Conservation (phyloP, 2,113 vertebrate species). For the Myrmecobius fasciatus region DNA sequence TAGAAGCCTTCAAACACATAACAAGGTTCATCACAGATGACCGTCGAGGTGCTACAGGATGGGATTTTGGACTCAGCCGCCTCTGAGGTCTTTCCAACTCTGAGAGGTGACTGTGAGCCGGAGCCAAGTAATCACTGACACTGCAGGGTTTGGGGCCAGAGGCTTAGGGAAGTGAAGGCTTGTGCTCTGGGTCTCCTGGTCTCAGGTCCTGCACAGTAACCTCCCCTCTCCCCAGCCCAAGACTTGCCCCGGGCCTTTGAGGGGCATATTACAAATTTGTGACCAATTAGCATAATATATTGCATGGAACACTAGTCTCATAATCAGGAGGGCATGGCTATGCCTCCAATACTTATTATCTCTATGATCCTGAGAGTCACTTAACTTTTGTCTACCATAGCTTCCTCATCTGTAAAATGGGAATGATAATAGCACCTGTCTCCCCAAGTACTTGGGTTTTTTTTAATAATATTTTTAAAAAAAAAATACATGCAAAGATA, state of each 20-base stretch:
- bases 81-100: background rate
- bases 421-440: background rate
- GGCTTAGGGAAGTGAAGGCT: background rate
- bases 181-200: background rate
- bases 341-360: background rate
- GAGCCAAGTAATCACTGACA: background rate
- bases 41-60: background rate
- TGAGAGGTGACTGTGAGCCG: background rate
- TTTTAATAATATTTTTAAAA: too few relatives aligned
- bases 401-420: background rate
- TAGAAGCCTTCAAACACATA: background rate
- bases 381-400: background rate
- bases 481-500: too few relatives aligned
- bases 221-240: background rate
- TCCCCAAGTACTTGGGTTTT: background rate
- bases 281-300: background rate
- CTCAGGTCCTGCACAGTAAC: background rate
- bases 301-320: background rate
- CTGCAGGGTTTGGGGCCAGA: background rate
- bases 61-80: background rate
- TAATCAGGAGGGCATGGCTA: background rate
- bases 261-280: background rate
- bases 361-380: background rate
- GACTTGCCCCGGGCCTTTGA: background rate
- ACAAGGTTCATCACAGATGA: background rate